phyloP scores from a whole-genome alignment of 2,888 invertebrate genomes.

The Archips crataeganus region DNA sequence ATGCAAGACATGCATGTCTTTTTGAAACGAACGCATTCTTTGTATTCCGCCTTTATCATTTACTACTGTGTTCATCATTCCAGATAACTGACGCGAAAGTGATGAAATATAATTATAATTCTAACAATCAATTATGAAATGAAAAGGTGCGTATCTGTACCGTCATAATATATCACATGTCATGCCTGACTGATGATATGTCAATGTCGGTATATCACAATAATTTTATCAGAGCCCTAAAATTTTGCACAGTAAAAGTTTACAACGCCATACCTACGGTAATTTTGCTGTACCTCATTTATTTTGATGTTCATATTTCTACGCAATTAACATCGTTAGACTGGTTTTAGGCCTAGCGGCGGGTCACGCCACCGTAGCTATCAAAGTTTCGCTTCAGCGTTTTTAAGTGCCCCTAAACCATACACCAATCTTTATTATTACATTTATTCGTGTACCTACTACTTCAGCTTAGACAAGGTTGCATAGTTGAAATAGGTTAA shows the following conservation, averaged over 20 bases:
- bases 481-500: no score
- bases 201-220: not conserved
- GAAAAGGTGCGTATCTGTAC: not conserved
- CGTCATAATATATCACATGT: not conserved
- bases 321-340: not conserved
- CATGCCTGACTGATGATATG: not conserved
- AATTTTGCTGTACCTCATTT: no score
- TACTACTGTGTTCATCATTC: no score
- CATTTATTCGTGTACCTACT: not conserved
- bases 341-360: not conserved
- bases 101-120: no score
- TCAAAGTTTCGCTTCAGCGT: not conserved
- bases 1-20: no score
- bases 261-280: not conserved
- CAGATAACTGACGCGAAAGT: no score
- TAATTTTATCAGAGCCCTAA: not conserved
- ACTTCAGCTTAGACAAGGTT: not conserved
- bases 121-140: no score
- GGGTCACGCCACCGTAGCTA: not conserved
- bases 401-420: not conserved
- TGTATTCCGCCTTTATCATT: no score
- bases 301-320: not conserved
- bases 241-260: not conserved
- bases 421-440: constrained; percentile 9
- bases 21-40: no score